Evolutionary conservation across 2,113 vertebrate species (phyloP).

Genomic region (Carassius carassius): DNA sequence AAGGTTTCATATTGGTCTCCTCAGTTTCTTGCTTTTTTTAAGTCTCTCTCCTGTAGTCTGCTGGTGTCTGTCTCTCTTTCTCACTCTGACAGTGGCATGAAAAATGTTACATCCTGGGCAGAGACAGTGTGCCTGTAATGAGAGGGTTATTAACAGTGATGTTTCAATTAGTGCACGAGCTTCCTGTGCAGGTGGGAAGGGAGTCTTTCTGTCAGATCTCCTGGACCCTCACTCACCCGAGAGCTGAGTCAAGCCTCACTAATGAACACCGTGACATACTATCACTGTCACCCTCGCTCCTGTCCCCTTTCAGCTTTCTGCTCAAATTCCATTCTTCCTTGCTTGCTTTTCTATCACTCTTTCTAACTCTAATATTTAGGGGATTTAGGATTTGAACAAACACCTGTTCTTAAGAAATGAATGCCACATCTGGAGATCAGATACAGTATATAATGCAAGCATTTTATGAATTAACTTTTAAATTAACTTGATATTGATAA

Average conservation of each 20-base stretch:
- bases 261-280: conserved; percentile 1
- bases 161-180: conserved; percentile 46
- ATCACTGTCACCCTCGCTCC: background rate
- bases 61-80: background rate
- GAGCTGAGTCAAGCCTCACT: conserved; percentile 24
- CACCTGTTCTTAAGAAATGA: background rate
- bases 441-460: background rate
- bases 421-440: background rate
- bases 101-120: conserved; percentile 3
- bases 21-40: background rate
- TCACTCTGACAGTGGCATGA: conserved; percentile 10
- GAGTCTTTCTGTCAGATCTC: conserved; percentile 14
- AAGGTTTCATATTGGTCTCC: background rate
- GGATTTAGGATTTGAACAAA: background rate
- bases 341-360: background rate
- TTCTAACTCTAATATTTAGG: background rate
- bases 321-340: background rate
- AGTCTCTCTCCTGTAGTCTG: background rate
- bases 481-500: background rate
- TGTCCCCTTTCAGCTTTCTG: background rate
- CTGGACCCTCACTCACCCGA: conserved; percentile 5
- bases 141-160: conserved; percentile 46
- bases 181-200: conserved; percentile 49
- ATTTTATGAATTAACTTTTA: too few relatives aligned
- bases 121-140: conserved; percentile 9